phyloP scores from a whole-genome alignment of 2,888 invertebrate species.

The Tetranychus truncatus region DNA sequence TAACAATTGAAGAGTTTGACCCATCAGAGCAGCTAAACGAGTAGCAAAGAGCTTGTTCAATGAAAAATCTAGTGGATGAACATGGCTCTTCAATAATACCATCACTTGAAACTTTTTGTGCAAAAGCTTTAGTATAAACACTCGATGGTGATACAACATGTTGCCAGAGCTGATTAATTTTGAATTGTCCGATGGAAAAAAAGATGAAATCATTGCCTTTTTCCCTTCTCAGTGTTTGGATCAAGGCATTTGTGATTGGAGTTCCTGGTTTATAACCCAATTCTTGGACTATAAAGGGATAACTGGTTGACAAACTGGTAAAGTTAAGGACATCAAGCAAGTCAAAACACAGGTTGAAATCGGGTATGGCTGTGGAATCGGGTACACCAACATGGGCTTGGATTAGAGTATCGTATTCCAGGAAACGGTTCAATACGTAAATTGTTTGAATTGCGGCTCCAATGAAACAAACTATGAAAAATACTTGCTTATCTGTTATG shows the following conservation, averaged over 20 bases:
- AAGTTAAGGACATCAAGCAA: background rate
- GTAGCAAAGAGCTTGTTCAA: background rate
- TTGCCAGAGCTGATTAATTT: background rate
- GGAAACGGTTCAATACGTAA: background rate
- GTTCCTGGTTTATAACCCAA: background rate
- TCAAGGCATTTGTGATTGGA: background rate
- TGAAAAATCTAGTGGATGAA: background rate
- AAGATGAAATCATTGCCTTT: background rate
- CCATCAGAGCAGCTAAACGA: background rate
- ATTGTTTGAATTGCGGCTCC: background rate
- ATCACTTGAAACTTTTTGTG: background rate
- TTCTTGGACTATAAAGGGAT: background rate
- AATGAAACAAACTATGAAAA: background rate
- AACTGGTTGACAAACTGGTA: background rate
- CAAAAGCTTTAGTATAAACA: background rate
- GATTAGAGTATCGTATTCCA: background rate
- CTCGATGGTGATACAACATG: background rate
- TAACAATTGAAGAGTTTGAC: background rate
- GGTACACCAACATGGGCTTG: background rate
- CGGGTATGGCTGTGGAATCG: background rate
- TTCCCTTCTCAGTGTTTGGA: background rate
- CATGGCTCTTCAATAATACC: background rate
- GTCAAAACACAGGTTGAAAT: background rate
- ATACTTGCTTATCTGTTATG: background rate
- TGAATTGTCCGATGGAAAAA: background rate